Evolutionary conservation across 2,888 invertebrate species (phyloP), one percentile per base, ranked within the genome.

Genomic region (Trachelus tabidus): DNA sequence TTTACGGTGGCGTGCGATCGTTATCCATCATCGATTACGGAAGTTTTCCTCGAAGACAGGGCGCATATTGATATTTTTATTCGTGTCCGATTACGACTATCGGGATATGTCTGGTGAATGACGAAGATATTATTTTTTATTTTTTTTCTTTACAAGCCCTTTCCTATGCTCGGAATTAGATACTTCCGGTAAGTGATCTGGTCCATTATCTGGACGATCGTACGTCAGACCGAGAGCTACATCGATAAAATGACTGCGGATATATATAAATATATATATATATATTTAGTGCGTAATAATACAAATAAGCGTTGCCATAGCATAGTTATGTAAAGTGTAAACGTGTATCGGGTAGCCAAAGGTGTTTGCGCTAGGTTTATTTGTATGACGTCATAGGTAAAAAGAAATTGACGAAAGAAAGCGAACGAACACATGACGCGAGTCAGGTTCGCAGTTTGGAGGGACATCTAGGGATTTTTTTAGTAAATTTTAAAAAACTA

Each of bases 221-320:
- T 74, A 31, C 40, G 37, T 75, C 69, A 68, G 68, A 73, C 76
- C 78, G 71, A 76, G 34, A 40, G 73, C 69, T 68, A 79, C 78
- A 76, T 75, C 77, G 78, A 79, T 34, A 40, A 73, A 76, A 77
- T 76, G 77, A 73, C 71, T 76, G 76, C 34, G 76, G 74, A 69
- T 76, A 75, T 74, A 74, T 77, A 71, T 77, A 77, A 73, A 76
- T 76, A 73, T 76, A 40, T 23, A 76, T 76, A 73, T 76, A 40
- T 23, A 56, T 56, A 75, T 80, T 74, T 74, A 74, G 12, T 30
- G n/a, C 35, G 74, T 74, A 74, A 35, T 74, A 30, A 74, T 37
- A 74, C 74, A 11, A 74, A 30, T 35, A 80, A 80, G 75, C 23
- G 77, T 81, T 81, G 81, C 80, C 82, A 81, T 81, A 80, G 77